Conservation (phyloP, 2,797 vertebrate genomes). For the Gymnothorax javanicus region DNA sequence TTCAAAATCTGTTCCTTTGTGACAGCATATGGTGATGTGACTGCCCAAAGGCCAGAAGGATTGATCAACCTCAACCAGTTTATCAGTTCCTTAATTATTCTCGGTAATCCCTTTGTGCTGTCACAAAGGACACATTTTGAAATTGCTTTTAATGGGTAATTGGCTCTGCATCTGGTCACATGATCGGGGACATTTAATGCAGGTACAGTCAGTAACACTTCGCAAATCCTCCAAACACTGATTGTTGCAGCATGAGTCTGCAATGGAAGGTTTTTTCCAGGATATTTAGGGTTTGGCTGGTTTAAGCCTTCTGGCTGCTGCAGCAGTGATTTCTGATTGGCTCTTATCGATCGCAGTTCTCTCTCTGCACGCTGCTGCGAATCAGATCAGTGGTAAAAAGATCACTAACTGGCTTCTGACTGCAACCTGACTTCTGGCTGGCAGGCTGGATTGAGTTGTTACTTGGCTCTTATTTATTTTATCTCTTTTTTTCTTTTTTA, state of each 20-base stretch:
- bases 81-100: no score
- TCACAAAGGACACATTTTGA: no score
- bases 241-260: not conserved
- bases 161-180: no score
- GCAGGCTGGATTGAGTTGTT: not conserved
- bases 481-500: no score
- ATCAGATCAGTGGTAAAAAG: not conserved
- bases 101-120: no score
- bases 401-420: not conserved
- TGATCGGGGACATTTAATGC: no score
- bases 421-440: not conserved
- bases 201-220: not conserved
- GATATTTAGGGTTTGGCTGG: not conserved
- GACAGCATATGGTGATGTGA: no score
- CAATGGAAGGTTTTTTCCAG: not conserved
- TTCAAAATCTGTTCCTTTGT: no score
- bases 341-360: not conserved
- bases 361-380: not conserved
- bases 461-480: no score
- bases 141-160: no score
- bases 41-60: no score
- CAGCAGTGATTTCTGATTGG: conserved; percentile 8
- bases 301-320: not conserved
- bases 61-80: no score
- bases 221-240: not conserved